These are phyloP conservation scores for Aspiorhynchus laticeps DNA, from an alignment of 2,113 vertebrate species.

Conservation along the genomic window DNA sequence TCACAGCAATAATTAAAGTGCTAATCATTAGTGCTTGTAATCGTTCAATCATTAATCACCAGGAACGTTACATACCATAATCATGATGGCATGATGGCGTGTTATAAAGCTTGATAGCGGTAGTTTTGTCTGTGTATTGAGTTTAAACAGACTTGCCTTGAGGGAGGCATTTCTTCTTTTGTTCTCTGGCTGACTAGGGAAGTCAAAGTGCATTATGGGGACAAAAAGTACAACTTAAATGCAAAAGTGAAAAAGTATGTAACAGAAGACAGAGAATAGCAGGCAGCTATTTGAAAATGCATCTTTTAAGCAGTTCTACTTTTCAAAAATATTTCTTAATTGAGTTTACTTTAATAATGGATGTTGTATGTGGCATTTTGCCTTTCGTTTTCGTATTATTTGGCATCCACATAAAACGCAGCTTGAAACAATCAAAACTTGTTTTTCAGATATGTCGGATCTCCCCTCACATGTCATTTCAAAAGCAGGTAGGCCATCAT, in stretches of 20 bases:
- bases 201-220: constrained; percentile 20
- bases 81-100: background rate
- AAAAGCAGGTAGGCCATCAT: constrained; percentile 41
- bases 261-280: background rate
- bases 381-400: constrained; percentile 11
- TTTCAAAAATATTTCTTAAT: background rate
- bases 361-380: constrained; percentile 21
- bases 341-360: constrained; percentile 16
- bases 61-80: background rate
- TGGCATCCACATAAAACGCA: constrained; percentile 31
- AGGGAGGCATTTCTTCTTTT: background rate
- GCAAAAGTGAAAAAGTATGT: background rate
- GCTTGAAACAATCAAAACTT: constrained; percentile 50
- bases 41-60: constrained; percentile 2
- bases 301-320: background rate
- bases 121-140: background rate
- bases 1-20: constrained; percentile 29
- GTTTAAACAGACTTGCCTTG: constrained; percentile 17
- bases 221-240: background rate
- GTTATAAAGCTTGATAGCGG: background rate
- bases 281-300: background rate
- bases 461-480: constrained; percentile 26
- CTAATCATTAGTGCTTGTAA: constrained; percentile 38
- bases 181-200: background rate
- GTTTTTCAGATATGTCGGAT: constrained; percentile 42